Evolutionary conservation across 1,140 invertebrate species (phyloP), one percentile per base, ranked within the genome.

Genomic region (Epicauta chinensis): DNA sequence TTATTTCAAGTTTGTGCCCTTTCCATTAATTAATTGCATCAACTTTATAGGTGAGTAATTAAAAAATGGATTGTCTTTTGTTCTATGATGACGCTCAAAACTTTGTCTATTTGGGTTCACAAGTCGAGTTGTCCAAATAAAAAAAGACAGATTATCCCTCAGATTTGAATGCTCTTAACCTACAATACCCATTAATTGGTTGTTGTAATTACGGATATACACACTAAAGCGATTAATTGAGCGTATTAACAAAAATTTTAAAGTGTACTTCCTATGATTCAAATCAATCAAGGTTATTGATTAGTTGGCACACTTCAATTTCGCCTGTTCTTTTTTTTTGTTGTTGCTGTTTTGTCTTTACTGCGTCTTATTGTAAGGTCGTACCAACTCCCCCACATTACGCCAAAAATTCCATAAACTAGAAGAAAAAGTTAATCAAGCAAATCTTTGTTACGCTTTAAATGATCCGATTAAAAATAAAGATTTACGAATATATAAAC

Each of bases 381-480:
- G n/a, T n/a, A n/a, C 23, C 50, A 37, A 15, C 41, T 44, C 17
- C 42, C 42, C 42, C 35, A 38, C 15, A 16, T n/a, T n/a, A 4
- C 51, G 10, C 13, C 12, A 16, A 39, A 44, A 34, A 44, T 53
- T 53, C 23, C 42, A 46, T 31, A 43, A 48, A 40, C 41, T 13
- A 39, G 16, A n/a, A 38, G 29, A 47, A 37, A 17, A 48, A 54
- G 47, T 43, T 41, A 46, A 40, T 46, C 35, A 46, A 48, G 34
- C 52, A 54, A 48, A 54, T 43, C 45, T 47, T 47, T n/a, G n/a
- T n/a, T 29, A 41, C 51, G 43, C 30, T 32, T 50, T 40, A 50
- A 40, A 32, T 40, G 16, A 49, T 49, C n/a, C 23, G 7, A 23
- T 23, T 23, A 23, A 23, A 3, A 12, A 36, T 10, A 15, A 36